Evolutionary conservation across 1,140 invertebrate genomes (phyloP), one percentile per base, ranked within the genome.

Genomic region (Phenacoccus solenopsis): DNA sequence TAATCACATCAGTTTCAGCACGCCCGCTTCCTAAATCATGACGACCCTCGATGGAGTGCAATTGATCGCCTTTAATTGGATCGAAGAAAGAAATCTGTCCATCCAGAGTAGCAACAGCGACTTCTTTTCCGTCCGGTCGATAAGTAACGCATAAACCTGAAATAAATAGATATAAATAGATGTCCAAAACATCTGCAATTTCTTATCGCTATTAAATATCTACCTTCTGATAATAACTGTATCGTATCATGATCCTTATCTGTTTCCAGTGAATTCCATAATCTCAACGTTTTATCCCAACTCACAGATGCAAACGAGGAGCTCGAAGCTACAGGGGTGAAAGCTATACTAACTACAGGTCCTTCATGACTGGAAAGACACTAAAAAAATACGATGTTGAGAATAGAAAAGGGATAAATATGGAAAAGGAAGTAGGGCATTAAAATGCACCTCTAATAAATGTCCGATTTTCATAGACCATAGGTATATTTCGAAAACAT

Each of bases 391-490:
- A 95, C 84, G 87, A 90, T 77, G n/a, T n/a, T n/a, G 24, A 77
- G 74, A 72, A 74, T 71, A 72, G 35, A 20, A 67, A 70, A 61
- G 35, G 69, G 61, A 20, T n/a, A 57, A 21, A 28, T 12, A 27
- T 12, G 22, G 20, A 0, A 70, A 25, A 32, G n/a, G 1, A 35
- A 21, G n/a, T 10, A 21, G 49, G 28, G 16, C 22, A 69, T 12
- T 57, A 71, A 28, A 57, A 73, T 71, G 57, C 68, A 91, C 91
- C 81, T 98, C 95, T 25, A 98, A 77, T 0, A 98, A 80, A 72
- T 86, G 85, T 2, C 96, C 96, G 16, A 91, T 87, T 81, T 97
- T 91, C 72, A 98, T 81, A 0, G 93, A 96, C 96, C 96, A 99
- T 0, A 98, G 81, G 82, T 87, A 98, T 73, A 98, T 90, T 73